Evolutionary conservation across 1,140 invertebrate genomes (phyloP).

Genomic region (Eriocheir sinensis): DNA sequence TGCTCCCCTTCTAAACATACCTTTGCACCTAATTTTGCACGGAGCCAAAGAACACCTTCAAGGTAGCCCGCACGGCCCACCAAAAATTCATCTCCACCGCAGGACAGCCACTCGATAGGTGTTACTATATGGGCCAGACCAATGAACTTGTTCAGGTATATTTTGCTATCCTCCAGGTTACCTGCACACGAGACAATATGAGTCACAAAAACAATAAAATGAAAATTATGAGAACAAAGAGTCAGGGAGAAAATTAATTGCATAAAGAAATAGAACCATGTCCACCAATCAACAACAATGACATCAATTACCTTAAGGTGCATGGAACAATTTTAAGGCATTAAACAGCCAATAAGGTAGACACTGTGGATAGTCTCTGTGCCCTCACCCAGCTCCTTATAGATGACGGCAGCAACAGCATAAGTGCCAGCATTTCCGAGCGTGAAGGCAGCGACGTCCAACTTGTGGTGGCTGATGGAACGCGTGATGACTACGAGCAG

Average conservation of each 20-base stretch:
- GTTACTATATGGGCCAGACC: conserved; percentile 80
- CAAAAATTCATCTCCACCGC: conserved; percentile 91
- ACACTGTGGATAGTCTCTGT: no score
- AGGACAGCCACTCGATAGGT: conserved; percentile 86
- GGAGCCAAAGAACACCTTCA: conserved; percentile 88
- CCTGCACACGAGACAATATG: conserved; percentile 71
- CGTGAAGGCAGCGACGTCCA: conserved; percentile 81
- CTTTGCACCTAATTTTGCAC: conserved; percentile 84
- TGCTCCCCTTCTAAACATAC: no score
- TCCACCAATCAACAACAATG: no score
- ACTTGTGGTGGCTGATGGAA: conserved; percentile 67
- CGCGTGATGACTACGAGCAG: conserved; percentile 79
- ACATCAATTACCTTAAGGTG: no score
- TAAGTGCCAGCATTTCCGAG: conserved; percentile 82
- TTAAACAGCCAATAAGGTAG: no score
- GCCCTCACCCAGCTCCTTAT: conserved; percentile 31
- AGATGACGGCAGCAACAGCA: conserved; percentile 81
- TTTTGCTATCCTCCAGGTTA: conserved; percentile 77
- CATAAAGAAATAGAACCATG: no score
- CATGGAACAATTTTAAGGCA: no score
- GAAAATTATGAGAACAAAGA: conserved; percentile 48
- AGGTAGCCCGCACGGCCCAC: conserved; percentile 92
- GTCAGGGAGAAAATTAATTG: no score
- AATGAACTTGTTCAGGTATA: conserved; percentile 80
- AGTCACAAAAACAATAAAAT: conserved; percentile 8